Base-by-base conservation (phyloP, 1,140 invertebrate genomes). In the Lasioglossum baleicum region DNA sequence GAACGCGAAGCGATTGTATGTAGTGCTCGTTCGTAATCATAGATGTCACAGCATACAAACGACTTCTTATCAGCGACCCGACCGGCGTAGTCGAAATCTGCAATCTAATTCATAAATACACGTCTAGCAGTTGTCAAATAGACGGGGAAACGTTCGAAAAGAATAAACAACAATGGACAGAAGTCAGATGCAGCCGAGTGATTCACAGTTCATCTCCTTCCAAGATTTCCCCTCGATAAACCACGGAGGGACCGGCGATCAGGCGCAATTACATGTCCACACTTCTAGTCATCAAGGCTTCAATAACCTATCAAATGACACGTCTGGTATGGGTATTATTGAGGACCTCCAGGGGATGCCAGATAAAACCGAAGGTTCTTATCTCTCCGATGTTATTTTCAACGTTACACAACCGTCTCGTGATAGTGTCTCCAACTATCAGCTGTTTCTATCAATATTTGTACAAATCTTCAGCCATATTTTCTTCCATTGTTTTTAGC, bases 121-220 rank as follows among this genome's bases (percentile, higher is more conserved):
- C n/a, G 64, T 17, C 15, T 56, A 7, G 7, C 42, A 65, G 10
- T 75, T 80, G 81, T 83, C 83, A 84, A 83, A 69, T 26, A 5
- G 20, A 31, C 20, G 17, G 7, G 15, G 26, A 74, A 48, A 44
- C 10, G 7, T 35, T 26, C 20, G 13, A 67, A 22, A 40, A 15
- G 63, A 20, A 40, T 61, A 44, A 40, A n/a, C 7, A 81, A 22
- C 11, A 10, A 87, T 87, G 85, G 84, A 87, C 42, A 65, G 75
- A 51, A 66, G 31, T 82, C 84, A 79, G 26, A 48, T 63, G 5
- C 83, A 84, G 40, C 53, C 35, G 7, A 72, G 68, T 4, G 86
- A 90, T 7, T 75, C 88, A 13, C 92, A 91, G 22, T 93, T 93
- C 82, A 91, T 92, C 82, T 90, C 90, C 2, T 92, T 92, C 71